Evolutionary conservation across 2,797 vertebrate genomes (phyloP).

Genomic region (Tragelaphus eurycerus): DNA sequence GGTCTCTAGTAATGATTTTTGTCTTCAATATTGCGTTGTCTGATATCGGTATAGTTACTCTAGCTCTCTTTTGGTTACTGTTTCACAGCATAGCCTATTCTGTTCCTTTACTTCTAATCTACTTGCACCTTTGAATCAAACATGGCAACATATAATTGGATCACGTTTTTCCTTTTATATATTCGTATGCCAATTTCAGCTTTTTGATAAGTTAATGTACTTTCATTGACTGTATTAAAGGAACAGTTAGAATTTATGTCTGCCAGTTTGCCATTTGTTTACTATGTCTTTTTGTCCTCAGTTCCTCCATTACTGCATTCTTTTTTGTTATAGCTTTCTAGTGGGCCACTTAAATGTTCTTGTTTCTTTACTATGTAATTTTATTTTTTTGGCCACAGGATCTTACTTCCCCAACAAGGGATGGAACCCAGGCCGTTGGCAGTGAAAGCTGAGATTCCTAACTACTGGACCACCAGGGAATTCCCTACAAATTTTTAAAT

Average conservation of each 20-base stretch:
- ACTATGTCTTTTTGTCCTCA: neutral
- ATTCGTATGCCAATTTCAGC: neutral
- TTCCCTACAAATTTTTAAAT: neutral
- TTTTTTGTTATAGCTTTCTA: neutral
- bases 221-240: neutral
- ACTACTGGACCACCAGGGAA: neutral
- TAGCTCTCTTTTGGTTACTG: neutral
- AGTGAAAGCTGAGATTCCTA: neutral
- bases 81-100: neutral
- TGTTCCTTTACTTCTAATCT: neutral
- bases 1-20: neutral
- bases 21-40: neutral
- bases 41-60: neutral
- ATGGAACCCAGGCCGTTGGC: neutral
- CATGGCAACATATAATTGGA: neutral
- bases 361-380: neutral
- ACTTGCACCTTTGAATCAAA: neutral
- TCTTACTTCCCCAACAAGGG: neutral
- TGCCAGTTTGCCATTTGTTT: neutral
- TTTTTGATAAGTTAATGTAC: neutral
- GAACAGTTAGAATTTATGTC: neutral
- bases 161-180: neutral
- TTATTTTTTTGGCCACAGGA: neutral
- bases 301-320: neutral
- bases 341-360: neutral